Evolutionary conservation across 1,140 invertebrate genomes (phyloP), one percentile per base, ranked within the genome.

Genomic region (Drosophila cardini): DNA sequence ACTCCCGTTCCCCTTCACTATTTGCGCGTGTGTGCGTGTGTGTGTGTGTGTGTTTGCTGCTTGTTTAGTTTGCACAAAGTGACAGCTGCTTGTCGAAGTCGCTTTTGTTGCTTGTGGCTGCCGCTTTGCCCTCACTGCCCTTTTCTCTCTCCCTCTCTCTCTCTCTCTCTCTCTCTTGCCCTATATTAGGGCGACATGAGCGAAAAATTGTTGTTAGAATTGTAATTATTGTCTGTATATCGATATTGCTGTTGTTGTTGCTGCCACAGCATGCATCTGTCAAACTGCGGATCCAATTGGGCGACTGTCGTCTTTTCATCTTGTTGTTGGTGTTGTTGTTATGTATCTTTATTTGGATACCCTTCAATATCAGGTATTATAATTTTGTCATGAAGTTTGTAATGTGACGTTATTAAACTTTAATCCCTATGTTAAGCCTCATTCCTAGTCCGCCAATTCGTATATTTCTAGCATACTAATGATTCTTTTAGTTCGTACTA

Each of bases 61-160:
- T 75, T 86, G 82, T 83, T 83, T 76, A 72, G 84, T 77, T 87
- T 75, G 84, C 46, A 72, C 75, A 71, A 65, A 53, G 67, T 87
- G 83, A 86, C 83, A 83, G 83, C 72, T 63, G 65, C 67, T 69
- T 85, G 81, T 70, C 61, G 58, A 63, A 52, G 52, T 62, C 45
- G 38, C 55, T 60, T 50, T 78, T 73, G 62, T 62, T 72, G 56
- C 48, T 46, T 72, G 58, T 45, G 50, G 50, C 52, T 58, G 53
- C 42, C 65, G 21, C 46, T 32, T 45, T 16, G 53, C 43, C 13
- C 36, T 62, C n/a, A 4, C 21, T 26, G 1, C 21, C 21, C 2
- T 26, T 2, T 26, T 5, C 21, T n/a, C 21, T 4, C 21, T 26
- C 3, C 4, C 21, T 26, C 21, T 5, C 0, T 26, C 21, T 26